phyloP scores from a whole-genome alignment of 1,140 invertebrate species.

The Micrasema longulum region DNA sequence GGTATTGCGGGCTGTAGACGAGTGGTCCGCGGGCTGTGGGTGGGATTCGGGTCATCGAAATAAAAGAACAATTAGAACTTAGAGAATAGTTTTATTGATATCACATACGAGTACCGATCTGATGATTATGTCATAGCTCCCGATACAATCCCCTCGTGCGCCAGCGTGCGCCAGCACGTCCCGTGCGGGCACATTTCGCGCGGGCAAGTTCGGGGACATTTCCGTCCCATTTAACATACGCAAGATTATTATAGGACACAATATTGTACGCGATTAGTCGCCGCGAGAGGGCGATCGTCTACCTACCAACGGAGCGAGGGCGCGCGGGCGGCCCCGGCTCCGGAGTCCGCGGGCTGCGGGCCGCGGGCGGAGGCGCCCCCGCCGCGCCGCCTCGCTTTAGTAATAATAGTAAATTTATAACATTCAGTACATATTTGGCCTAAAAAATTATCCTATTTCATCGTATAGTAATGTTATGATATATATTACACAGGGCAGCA shows the following conservation, averaged over 20 bases:
- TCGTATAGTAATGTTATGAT: slow-evolving; percentile 45
- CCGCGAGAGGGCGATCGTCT: slow-evolving; percentile 35
- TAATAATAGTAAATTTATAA: slow-evolving; percentile 24
- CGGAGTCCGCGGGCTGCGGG: neutral
- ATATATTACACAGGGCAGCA: slow-evolving; percentile 48
- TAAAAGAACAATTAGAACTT: slow-evolving; percentile 45
- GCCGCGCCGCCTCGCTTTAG: neutral
- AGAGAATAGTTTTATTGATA: slow-evolving; percentile 53
- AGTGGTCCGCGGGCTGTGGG: too few relatives aligned
- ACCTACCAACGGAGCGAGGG: slow-evolving; percentile 21
- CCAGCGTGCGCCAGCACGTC: too few relatives aligned
- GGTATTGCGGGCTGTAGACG: too few relatives aligned
- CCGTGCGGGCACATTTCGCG: too few relatives aligned
- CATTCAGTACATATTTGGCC: slow-evolving; percentile 55
- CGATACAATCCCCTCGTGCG: slow-evolving; percentile 47
- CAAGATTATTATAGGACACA: slow-evolving; percentile 35
- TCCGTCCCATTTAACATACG: slow-evolving; percentile 48
- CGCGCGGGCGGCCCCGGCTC: slow-evolving; percentile 5
- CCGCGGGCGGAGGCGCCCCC: neutral
- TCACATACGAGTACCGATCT: slow-evolving; percentile 54
- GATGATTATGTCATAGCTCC: slow-evolving; percentile 52
- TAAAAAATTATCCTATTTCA: slow-evolving; percentile 53
- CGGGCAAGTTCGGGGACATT: slow-evolving; percentile 49
- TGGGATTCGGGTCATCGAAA: neutral
- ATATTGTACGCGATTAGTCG: slow-evolving; percentile 20